Evolutionary conservation across 2,113 vertebrate species (phyloP).

Genomic region (Balaeniceps rex): DNA sequence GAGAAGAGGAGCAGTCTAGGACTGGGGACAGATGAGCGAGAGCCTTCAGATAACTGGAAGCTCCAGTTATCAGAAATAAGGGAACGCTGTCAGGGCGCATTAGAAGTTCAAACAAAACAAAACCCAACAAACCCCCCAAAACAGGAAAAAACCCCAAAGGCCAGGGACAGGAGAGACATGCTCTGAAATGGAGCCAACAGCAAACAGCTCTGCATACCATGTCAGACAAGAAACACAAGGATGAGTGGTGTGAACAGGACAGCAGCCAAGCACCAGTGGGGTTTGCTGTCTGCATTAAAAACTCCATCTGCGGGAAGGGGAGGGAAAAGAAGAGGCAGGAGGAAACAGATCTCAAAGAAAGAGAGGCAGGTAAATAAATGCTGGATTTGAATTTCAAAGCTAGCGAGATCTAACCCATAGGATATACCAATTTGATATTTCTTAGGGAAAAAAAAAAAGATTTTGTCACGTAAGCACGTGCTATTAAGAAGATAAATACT

Average conservation of each 20-base stretch:
- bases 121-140: background rate
- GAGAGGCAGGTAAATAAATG: background rate
- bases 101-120: background rate
- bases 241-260: accelerated
- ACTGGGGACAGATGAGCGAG: background rate
- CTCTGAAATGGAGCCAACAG: background rate
- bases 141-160: background rate
- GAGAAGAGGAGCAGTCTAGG: background rate
- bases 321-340: background rate
- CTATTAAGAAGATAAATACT: background rate
- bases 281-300: background rate
- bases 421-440: background rate
- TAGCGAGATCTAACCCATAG: background rate
- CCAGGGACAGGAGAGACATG: background rate
- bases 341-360: background rate
- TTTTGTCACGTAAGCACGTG: background rate
- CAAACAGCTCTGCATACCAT: background rate
- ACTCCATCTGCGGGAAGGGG: background rate
- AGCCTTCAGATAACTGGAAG: background rate
- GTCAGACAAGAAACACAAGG: background rate
- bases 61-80: background rate
- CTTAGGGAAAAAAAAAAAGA: background rate
- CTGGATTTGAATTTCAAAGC: background rate
- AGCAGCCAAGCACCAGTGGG: background rate
- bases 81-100: background rate